phyloP scores from a whole-genome alignment of 2,888 invertebrate species.

The Stenchaetothrips biformis region DNA sequence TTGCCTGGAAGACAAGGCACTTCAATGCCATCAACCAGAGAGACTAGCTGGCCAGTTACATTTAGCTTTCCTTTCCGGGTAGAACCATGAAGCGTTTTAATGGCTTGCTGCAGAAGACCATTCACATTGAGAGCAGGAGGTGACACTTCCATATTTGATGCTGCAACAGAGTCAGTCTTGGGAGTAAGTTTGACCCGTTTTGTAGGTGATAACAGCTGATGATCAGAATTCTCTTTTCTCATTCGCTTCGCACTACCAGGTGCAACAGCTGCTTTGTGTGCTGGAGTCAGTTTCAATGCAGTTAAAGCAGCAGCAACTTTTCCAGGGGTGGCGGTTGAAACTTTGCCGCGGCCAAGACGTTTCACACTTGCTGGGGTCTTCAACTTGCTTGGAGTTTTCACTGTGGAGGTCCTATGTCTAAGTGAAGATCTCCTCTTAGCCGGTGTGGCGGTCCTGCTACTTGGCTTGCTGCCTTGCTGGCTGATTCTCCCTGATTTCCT shows the following conservation, averaged over 20 bases:
- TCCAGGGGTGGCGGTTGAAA: neutral
- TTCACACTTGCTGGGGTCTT: neutral
- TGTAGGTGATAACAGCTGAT: neutral
- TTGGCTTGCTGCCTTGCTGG: neutral
- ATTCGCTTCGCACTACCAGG: neutral
- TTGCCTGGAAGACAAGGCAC: neutral
- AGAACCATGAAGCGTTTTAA: neutral
- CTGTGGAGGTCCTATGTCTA: neutral
- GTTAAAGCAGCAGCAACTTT: conserved; percentile 1
- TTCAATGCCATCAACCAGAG: conserved; percentile 11
- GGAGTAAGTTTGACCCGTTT: neutral
- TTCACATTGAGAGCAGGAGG: neutral
- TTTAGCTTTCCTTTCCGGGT: neutral
- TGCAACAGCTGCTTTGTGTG: neutral
- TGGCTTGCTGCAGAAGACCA: neutral
- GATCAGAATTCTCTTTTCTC: neutral
- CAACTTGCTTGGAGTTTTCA: neutral
- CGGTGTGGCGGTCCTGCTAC: neutral
- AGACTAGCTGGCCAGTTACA: neutral
- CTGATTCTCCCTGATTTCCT: neutral
- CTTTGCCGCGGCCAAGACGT: neutral
- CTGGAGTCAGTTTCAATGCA: neutral
- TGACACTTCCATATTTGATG: neutral
- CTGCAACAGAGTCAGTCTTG: neutral
- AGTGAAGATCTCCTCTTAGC: neutral